A percentile compares a stretch with the other conserved stretches of the same genome.
Conservation (phyloP, 2,888 invertebrate species). For the Brenthis ino region DNA sequence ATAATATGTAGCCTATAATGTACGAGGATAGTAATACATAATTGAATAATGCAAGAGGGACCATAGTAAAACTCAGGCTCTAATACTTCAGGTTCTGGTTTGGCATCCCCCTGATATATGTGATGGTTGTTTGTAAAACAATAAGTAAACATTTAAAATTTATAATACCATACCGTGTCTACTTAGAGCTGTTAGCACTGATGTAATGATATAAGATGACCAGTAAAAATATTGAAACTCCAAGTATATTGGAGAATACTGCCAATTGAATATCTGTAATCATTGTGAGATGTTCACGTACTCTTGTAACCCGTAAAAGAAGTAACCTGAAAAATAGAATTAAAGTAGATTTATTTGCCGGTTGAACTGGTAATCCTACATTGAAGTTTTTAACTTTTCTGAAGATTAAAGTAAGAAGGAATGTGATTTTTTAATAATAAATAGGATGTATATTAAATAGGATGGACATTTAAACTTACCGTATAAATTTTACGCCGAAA, state of each 20-base stretch:
- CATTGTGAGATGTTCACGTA: conserved; percentile 80
- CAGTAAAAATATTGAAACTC: conserved; percentile 94
- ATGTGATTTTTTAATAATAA: no score
- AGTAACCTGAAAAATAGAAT: conserved; percentile 19
- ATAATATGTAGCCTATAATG: no score
- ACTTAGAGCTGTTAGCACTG: conserved; percentile 90
- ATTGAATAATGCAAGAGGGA: no score
- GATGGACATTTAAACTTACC: no score
- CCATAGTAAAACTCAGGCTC: no score
- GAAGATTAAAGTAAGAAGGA: no score
- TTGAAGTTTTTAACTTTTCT: no score
- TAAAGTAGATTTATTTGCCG: not conserved
- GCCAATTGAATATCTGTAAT: conserved; percentile 98
- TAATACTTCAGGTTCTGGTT: no score
- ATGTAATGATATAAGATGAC: conserved; percentile 99
- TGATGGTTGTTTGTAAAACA: not conserved
- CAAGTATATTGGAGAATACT: conserved; percentile 96
- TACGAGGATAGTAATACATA: no score
- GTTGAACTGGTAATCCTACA: not conserved
- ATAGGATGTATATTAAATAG: no score
- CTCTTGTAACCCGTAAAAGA: not conserved
- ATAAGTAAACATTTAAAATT: not conserved
- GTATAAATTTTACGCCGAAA: not conserved
- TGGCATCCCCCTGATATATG: no score
- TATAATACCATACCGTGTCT: conserved; percentile 41